Evolutionary conservation across 2,888 invertebrate genomes (phyloP).

Genomic region (Mesochorus sp.): DNA sequence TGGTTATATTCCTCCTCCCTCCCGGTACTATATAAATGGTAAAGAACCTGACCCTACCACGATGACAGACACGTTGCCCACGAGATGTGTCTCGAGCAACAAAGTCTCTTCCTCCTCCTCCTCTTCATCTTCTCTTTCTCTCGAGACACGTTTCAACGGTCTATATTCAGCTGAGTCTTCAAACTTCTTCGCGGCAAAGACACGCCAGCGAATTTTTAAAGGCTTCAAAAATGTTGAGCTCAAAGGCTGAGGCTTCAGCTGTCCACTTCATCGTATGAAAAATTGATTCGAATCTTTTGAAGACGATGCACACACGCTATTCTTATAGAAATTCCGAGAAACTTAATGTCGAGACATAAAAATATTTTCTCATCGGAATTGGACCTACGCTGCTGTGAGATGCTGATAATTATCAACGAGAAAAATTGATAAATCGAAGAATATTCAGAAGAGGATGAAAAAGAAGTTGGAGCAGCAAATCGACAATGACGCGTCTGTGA

Average conservation of each 20-base stretch:
- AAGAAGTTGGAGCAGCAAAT: background rate
- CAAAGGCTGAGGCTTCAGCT: no score
- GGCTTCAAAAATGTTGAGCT: no score
- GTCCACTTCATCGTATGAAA: no score
- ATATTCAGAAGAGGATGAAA: background rate
- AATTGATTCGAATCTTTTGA: no score
- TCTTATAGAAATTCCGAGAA: no score
- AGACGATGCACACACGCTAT: no score
- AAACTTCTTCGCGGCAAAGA: slow-evolving; percentile 23
- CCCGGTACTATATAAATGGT: slow-evolving; percentile 56
- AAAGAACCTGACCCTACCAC: slow-evolving; percentile 70
- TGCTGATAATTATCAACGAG: no score
- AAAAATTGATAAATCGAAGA: slow-evolving; percentile 10
- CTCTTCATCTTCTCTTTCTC: slow-evolving; percentile 48
- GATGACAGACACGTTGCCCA: slow-evolving; percentile 64
- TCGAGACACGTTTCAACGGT: slow-evolving; percentile 23
- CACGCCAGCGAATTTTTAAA: background rate
- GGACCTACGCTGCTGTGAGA: no score
- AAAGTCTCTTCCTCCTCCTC: slow-evolving; percentile 49
- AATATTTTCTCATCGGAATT: no score
- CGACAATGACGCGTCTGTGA: background rate
- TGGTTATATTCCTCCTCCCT: slow-evolving; percentile 66
- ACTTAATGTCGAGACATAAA: no score
- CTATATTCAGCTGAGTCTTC: slow-evolving; percentile 15
- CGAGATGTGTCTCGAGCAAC: slow-evolving; percentile 39